phyloP scores from a whole-genome alignment of 2,797 vertebrate species.

The Cynodonichthys magdalenae region DNA sequence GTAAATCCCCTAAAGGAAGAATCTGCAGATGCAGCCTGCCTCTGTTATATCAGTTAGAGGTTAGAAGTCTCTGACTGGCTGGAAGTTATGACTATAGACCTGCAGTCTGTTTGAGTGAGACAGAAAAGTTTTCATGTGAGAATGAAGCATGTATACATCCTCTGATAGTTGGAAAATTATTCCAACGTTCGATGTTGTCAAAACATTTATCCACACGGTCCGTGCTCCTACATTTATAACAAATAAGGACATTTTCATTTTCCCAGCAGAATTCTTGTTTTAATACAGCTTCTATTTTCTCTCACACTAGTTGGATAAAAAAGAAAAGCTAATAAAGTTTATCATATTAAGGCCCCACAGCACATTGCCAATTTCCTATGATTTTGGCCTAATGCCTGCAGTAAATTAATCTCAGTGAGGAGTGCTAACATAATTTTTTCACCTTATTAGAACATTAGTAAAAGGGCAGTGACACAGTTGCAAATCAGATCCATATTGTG shows the following conservation, averaged over 20 bases:
- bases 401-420: constrained; percentile 28
- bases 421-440: constrained; percentile 28
- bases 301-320: constrained; percentile 29
- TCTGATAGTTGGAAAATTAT: too few species aligned
- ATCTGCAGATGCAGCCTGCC: too few species aligned
- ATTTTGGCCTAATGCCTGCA: constrained; percentile 30
- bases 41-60: too few species aligned
- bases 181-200: too few species aligned
- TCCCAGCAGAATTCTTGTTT: constrained; percentile 30
- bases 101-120: too few species aligned
- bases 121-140: too few species aligned
- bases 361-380: constrained; percentile 24
- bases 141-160: too few species aligned
- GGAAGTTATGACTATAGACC: too few species aligned
- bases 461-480: constrained; percentile 3
- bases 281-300: constrained; percentile 12
- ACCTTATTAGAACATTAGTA: constrained; percentile 27
- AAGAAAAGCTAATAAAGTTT: constrained; percentile 30
- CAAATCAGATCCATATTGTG: constrained; percentile 1
- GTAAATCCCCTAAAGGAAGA: too few species aligned
- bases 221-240: too few species aligned
- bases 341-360: constrained; percentile 31
- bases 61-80: too few species aligned
- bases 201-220: too few species aligned
- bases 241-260: constrained; percentile 16